Percentiles rank a stretch among this genome's conserved stretches.
phyloP scores from a whole-genome alignment of 2,797 vertebrate species.

The Lindbergichthys nudifrons region DNA sequence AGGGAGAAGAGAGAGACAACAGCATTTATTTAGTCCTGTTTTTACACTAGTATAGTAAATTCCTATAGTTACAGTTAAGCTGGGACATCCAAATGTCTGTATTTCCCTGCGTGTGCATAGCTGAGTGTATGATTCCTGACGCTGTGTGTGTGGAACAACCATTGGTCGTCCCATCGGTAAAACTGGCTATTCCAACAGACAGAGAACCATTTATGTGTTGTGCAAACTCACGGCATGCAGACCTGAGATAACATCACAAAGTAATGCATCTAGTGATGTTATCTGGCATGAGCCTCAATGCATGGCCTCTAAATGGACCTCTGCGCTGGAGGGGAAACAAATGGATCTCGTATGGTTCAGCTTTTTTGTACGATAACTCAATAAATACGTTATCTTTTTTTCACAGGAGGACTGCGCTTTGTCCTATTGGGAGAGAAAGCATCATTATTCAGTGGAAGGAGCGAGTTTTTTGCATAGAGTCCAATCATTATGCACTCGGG shows the following conservation, averaged over 20 bases:
- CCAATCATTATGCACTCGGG: constrained; percentile 37
- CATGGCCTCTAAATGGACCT: constrained; percentile 73
- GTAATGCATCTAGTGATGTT: constrained; percentile 83
- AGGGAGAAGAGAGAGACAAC: constrained; percentile 79
- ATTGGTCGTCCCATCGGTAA: constrained; percentile 32
- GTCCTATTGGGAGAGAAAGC: constrained; percentile 64
- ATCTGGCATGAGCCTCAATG: constrained; percentile 69
- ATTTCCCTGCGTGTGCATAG: constrained; percentile 38
- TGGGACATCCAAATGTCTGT: constrained; percentile 57
- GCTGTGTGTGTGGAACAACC: constrained; percentile 33
- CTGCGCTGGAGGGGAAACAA: constrained; percentile 69
- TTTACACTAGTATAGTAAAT: constrained; percentile 52
- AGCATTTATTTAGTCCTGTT: constrained; percentile 80
- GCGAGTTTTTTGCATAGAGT: constrained; percentile 44
- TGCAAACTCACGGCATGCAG: constrained; percentile 75
- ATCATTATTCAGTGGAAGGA: constrained; percentile 66
- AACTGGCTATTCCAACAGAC: constrained; percentile 59
- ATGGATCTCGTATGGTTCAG: constrained; percentile 49
- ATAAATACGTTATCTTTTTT: constrained; percentile 57
- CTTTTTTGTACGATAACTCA: constrained; percentile 51
- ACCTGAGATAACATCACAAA: constrained; percentile 84
- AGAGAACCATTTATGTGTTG: constrained; percentile 63
- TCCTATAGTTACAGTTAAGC: constrained; percentile 34
- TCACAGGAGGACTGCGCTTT: constrained; percentile 58
- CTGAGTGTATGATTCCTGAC: constrained; percentile 43